Base-by-base conservation (phyloP, 2,888 invertebrate genomes). In the Nymphalis polychloros region DNA sequence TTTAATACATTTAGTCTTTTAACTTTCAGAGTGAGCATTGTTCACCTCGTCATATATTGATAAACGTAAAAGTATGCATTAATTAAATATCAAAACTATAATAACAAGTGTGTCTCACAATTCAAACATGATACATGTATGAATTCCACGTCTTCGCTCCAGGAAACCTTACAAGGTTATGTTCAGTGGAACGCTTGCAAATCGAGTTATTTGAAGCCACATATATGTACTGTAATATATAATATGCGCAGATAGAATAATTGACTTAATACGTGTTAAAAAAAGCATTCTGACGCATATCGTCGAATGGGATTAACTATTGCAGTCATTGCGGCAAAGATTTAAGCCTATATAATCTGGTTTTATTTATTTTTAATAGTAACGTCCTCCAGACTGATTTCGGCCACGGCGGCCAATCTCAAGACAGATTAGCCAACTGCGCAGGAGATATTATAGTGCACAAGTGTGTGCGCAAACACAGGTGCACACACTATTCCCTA, bases 131-230 rank as follows among this genome's bases (percentile, higher is more conserved):
- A 27, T 53, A 49, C 23, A 13, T 46, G 55, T 4, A 55, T 35
- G 13, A 49, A 46, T 63, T 35, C 35, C 59, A 75, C 64, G 72
- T 77, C 72, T 73, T 71, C 75, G 75, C 79, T 77, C 81, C 41
- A 77, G 81, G 89, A 89, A 89, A 85, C 89, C 89, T 76, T 88
- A 88, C 71, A 71, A 57, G 41, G n/a, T 83, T 78, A 79, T 78
- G 68, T 76, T 81, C 79, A 78, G 80, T 78, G 79, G 85, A 82
- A 85, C 83, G 74, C 78, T 80, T 77, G 87, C 85, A 88, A 90
- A 90, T 90, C 84, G 84, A 84, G 81, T 90, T 90, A 90, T 83
- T 59, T 69, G 89, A 90, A 90, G 88, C 89, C 89, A 76, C 83
- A 87, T 76, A 78, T 69, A 76, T 80, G 81, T 79, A 73, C 75